phyloP scores from a whole-genome alignment of 1,140 invertebrate species.

The Elysia chlorotica region DNA sequence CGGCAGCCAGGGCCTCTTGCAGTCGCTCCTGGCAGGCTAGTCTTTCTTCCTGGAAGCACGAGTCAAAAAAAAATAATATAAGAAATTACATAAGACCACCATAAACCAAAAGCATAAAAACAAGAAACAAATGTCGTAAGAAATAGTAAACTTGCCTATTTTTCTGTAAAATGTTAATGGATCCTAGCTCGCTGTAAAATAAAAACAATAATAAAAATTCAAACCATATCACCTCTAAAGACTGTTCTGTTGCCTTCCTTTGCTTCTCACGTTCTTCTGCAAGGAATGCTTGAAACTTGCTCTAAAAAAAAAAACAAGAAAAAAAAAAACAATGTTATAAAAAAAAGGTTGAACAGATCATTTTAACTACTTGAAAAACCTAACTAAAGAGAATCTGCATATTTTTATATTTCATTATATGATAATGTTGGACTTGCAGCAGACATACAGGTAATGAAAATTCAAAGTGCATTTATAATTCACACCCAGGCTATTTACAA shows the following conservation, averaged over 20 bases:
- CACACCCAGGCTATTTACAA: too few relatives aligned
- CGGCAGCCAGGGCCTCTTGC: slow-evolving; percentile 16
- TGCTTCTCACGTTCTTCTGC: slow-evolving; percentile 30
- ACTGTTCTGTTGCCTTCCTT: slow-evolving; percentile 22
- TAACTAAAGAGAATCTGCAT: too few relatives aligned
- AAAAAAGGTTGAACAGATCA: neutral
- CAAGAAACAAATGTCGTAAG: too few relatives aligned
- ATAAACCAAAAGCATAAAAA: too few relatives aligned
- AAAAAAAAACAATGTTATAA: neutral
- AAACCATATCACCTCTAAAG: slow-evolving; percentile 38
- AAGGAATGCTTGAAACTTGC: slow-evolving; percentile 33
- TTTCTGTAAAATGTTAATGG: neutral
- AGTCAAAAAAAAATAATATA: too few relatives aligned
- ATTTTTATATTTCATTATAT: too few relatives aligned
- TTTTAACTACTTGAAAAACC: neutral
- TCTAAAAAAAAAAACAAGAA: slow-evolving; percentile 26
- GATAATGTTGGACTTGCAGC: too few relatives aligned
- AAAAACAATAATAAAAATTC: neutral
- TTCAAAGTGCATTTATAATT: too few relatives aligned
- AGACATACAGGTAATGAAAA: too few relatives aligned
- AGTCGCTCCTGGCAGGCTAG: slow-evolving; percentile 12
- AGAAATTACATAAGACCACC: too few relatives aligned
- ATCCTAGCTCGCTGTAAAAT: neutral
- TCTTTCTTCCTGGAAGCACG: slow-evolving; percentile 21
- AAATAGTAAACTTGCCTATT: too few relatives aligned